Percentiles rank a stretch among this genome's conserved stretches.
These are phyloP conservation scores for Chascanopsetta lugubris DNA, from an alignment of 2,113 vertebrate genomes.

Conservation along the genomic window DNA sequence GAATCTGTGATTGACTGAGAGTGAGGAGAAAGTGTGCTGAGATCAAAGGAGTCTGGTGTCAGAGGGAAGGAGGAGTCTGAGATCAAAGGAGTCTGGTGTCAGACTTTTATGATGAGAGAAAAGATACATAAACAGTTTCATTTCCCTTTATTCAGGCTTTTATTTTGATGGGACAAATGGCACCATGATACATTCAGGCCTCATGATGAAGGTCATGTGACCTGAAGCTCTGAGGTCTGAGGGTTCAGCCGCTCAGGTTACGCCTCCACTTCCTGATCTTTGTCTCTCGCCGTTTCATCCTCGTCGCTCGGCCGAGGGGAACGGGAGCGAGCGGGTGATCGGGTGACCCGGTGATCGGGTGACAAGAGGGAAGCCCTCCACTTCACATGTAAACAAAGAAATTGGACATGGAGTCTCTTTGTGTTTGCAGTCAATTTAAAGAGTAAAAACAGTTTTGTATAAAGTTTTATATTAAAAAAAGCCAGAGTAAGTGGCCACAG, in stretches of 20 bases:
- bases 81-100: too few relatives aligned
- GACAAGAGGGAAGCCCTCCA: too few relatives aligned
- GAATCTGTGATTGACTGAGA: slow-evolving; percentile 39
- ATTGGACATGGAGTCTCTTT: too few relatives aligned
- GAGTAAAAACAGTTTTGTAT: neutral
- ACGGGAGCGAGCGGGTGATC: too few relatives aligned
- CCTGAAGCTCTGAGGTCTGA: neutral
- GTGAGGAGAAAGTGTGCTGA: slow-evolving; percentile 48
- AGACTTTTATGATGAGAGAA: too few relatives aligned
- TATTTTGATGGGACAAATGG: neutral
- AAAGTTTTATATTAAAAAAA: neutral
- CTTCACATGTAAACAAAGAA: too few relatives aligned
- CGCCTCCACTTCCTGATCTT: slow-evolving; percentile 22
- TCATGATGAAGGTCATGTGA: too few relatives aligned
- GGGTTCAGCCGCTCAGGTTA: slow-evolving; percentile 36
- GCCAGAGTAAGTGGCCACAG: neutral
- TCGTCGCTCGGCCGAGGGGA: too few relatives aligned
- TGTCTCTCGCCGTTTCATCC: slow-evolving; percentile 24
- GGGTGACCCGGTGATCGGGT: too few relatives aligned
- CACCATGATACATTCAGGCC: neutral
- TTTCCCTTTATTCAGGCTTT: neutral
- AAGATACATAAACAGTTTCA: neutral
- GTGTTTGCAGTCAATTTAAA: too few relatives aligned
- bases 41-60: too few relatives aligned
- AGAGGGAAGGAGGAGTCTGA: too few relatives aligned